Conservation (phyloP, 1,140 invertebrate species). For the Drosophila fuyamai region DNA sequence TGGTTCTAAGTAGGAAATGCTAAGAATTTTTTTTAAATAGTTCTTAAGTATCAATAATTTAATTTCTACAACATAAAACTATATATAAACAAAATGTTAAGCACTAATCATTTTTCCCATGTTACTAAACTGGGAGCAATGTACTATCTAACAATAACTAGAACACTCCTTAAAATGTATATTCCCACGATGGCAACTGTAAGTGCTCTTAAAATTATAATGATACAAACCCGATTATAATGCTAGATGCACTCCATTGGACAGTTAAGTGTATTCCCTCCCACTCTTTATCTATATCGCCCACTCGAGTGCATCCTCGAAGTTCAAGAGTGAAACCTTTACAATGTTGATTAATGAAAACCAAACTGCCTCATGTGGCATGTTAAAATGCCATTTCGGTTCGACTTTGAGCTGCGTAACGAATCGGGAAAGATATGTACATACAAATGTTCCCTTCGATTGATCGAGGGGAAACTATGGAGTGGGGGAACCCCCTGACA, state of each 20-base stretch:
- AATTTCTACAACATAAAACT: too few relatives aligned
- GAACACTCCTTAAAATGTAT: neutral
- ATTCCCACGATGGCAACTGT: conserved; percentile 14
- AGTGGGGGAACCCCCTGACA: conserved; percentile 37
- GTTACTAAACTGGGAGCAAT: neutral
- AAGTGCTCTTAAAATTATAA: conserved; percentile 24
- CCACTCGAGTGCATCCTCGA: conserved; percentile 49
- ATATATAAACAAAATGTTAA: too few relatives aligned
- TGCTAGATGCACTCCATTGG: conserved; percentile 30
- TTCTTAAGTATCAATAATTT: too few relatives aligned
- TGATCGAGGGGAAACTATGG: conserved; percentile 35
- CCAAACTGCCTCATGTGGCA: conserved; percentile 53
- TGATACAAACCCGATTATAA: conserved; percentile 20
- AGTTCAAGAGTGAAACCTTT: conserved; percentile 49
- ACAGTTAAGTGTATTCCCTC: conserved; percentile 16
- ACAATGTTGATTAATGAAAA: conserved; percentile 78
- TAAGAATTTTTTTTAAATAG: too few relatives aligned
- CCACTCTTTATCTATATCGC: conserved; percentile 10
- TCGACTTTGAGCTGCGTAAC: conserved; percentile 73
- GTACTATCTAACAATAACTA: neutral
- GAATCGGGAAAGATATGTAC: conserved; percentile 51
- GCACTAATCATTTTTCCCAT: too few relatives aligned
- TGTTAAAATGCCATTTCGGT: conserved; percentile 57
- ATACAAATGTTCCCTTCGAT: conserved; percentile 44
- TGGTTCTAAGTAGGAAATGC: too few relatives aligned